A percentile compares a stretch with the other conserved stretches of the same genome.
Conservation (phyloP, 2,888 invertebrate genomes). For the Papilio gigon region DNA sequence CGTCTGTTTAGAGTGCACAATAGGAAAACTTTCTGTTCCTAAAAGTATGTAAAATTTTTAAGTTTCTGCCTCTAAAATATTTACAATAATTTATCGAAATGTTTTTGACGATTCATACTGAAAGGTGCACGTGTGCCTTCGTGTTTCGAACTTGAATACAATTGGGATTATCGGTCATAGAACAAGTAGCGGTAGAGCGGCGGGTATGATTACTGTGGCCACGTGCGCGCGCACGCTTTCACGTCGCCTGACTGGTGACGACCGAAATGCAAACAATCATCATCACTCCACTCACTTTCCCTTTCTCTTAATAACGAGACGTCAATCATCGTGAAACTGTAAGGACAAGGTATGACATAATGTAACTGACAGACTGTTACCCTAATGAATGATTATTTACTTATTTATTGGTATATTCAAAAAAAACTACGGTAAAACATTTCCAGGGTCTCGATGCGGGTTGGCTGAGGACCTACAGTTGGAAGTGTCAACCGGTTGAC, state of each 20-base stretch:
- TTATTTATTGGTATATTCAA: background rate
- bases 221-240: conserved; percentile 32
- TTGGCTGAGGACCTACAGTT: conserved; percentile 92
- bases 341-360: background rate
- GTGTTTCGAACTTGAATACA: background rate
- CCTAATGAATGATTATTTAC: background rate
- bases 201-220: conserved; percentile 12
- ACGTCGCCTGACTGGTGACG: conserved; percentile 4
- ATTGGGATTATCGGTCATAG: background rate
- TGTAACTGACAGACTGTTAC: background rate
- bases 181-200: background rate
- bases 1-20: too few species aligned
- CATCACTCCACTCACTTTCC: conserved; percentile 27
- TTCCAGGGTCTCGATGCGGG: conserved; percentile 88
- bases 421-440: background rate
- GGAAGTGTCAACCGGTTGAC: conserved; percentile 96
- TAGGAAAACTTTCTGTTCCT: too few species aligned
- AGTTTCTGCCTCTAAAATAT: too few species aligned
- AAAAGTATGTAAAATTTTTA: too few species aligned
- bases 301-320: background rate
- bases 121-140: too few species aligned
- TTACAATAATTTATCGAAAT: too few species aligned
- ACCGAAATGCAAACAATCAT: conserved; percentile 14
- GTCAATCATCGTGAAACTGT: conserved; percentile 20
- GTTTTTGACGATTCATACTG: too few species aligned